Percentiles rank a stretch among this genome's conserved stretches.
phyloP scores from a whole-genome alignment of 2,888 invertebrate species.

The Cataglyphis livida region DNA sequence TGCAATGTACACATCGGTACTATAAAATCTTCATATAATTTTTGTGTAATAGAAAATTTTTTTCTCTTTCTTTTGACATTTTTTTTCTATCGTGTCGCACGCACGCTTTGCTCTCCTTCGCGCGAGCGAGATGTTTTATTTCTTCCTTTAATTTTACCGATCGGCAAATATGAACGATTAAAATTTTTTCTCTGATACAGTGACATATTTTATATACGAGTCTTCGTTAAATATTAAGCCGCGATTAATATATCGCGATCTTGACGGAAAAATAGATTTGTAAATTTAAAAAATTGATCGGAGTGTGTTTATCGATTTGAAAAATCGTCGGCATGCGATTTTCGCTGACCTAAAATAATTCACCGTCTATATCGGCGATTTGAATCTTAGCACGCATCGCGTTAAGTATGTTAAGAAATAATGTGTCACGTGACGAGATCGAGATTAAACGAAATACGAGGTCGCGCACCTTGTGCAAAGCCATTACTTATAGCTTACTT shows the following conservation, averaged over 20 bases:
- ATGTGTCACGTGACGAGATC: slow-evolving; percentile 30
- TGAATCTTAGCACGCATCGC: slow-evolving; percentile 8
- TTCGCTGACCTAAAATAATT: slow-evolving; percentile 28
- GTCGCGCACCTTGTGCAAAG: slow-evolving; percentile 29
- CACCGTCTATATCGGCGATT: slow-evolving; percentile 16
- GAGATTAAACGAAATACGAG: slow-evolving; percentile 45
- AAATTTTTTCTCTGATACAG: neutral
- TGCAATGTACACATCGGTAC: neutral
- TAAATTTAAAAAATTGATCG: slow-evolving; percentile 26
- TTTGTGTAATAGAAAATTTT: neutral
- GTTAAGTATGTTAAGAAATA: slow-evolving; percentile 23
- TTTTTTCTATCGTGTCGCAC: slow-evolving; percentile 19
- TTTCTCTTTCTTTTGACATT: neutral
- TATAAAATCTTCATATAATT: neutral
- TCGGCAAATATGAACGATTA: neutral
- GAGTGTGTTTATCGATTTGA: slow-evolving; percentile 16
- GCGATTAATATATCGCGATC: neutral
- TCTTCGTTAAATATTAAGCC: slow-evolving; percentile 9
- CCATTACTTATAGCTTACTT: neutral
- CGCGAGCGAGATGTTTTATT: neutral
- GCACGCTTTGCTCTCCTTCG: neutral
- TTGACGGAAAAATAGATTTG: neutral
- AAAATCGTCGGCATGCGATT: slow-evolving; percentile 28
- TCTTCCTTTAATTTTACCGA: slow-evolving; percentile 20
- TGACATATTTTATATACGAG: neutral